A percentile compares a stretch with the other conserved stretches of the same genome.
These are phyloP conservation scores for Epinotia ramella DNA, from an alignment of 2,888 invertebrate genomes.

Conservation along the genomic window DNA sequence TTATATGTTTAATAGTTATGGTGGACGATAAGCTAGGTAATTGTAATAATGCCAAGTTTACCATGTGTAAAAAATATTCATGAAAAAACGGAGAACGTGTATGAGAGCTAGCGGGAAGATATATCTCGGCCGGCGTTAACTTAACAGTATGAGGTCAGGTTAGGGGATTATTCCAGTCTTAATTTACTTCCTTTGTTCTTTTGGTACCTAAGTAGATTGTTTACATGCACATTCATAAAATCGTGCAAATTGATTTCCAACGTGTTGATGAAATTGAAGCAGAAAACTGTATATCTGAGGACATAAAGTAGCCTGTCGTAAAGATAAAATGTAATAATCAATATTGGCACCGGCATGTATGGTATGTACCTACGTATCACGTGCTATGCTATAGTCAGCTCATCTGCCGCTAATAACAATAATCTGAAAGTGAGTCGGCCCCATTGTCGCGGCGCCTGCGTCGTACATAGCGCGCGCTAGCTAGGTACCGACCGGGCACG, in stretches of 20 bases:
- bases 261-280: background rate
- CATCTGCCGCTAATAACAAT: constrained; percentile 43
- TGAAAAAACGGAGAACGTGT: background rate
- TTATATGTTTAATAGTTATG: constrained; percentile 1
- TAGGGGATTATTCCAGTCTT: background rate
- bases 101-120: background rate
- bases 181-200: background rate
- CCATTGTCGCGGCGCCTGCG: constrained; percentile 50
- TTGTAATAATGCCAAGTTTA: background rate
- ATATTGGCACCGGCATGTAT: background rate
- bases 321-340: background rate
- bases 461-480: constrained; percentile 48
- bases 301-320: background rate
- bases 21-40: background rate
- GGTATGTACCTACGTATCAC: constrained; percentile 1
- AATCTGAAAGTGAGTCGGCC: constrained; percentile 61
- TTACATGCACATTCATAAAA: background rate
- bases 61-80: background rate
- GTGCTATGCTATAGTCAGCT: constrained; percentile 22
- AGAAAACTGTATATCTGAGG: background rate
- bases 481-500: constrained; percentile 54
- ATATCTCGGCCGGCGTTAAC: background rate
- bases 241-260: no score
- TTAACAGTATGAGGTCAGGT: background rate
- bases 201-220: no score